Evolutionary conservation across 2,113 vertebrate species (phyloP).

Genomic region (Reinhardtius hippoglossoides): DNA sequence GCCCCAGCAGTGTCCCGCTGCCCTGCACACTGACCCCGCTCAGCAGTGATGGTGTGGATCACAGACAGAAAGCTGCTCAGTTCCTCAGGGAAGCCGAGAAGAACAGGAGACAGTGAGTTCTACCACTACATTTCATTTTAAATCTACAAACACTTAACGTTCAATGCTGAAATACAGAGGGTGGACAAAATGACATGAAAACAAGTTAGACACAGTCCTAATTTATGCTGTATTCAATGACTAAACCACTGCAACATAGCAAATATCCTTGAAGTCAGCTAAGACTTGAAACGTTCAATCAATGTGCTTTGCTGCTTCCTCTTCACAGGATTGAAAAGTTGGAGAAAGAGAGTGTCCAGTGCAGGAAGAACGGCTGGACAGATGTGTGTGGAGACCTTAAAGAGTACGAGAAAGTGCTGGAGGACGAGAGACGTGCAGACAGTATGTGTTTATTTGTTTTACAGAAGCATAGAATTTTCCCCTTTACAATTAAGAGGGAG

Average conservation of each 20-base stretch:
- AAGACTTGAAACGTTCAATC: background rate
- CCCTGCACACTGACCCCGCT: background rate
- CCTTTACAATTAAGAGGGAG: too few species aligned
- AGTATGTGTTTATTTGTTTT: slow-evolving; percentile 77
- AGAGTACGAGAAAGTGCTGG: slow-evolving; percentile 83
- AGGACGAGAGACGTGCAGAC: slow-evolving; percentile 82
- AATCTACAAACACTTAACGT: background rate
- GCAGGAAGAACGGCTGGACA: slow-evolving; percentile 83
- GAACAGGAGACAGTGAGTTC: slow-evolving; percentile 85
- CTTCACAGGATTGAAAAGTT: slow-evolving; percentile 84
- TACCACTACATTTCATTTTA: background rate
- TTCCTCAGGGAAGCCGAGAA: slow-evolving; percentile 86
- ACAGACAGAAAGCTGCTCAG: slow-evolving; percentile 77
- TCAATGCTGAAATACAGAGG: too few species aligned
- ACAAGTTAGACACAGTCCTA: background rate
- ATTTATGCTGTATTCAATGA: background rate
- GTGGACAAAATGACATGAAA: background rate
- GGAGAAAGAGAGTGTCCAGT: slow-evolving; percentile 87
- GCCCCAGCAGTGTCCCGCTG: slow-evolving; percentile 2
- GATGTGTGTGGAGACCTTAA: slow-evolving; percentile 82
- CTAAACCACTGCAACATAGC: background rate
- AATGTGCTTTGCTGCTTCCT: background rate
- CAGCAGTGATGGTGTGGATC: slow-evolving; percentile 72
- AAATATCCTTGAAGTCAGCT: background rate
- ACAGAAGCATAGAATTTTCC: background rate